Evolutionary conservation across 1,140 invertebrate genomes (phyloP).

Genomic region (Drosophila sucinea): DNA sequence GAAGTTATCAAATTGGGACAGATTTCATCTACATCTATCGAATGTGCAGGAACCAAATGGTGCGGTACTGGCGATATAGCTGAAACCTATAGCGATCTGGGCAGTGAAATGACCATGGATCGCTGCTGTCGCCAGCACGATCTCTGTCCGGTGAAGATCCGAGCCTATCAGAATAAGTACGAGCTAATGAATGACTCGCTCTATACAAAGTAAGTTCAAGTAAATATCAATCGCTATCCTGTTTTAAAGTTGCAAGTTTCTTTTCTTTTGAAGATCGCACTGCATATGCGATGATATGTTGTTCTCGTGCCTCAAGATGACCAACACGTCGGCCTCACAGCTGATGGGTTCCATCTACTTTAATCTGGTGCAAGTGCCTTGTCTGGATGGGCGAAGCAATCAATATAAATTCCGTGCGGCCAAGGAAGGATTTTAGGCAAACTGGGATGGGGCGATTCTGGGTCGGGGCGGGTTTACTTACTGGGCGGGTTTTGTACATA

Average conservation of each 20-base stretch:
- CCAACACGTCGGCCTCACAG: constrained; percentile 87
- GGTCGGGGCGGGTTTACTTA: neutral
- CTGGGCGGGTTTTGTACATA: constrained; percentile 34
- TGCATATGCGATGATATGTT: constrained; percentile 93
- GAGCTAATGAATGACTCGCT: constrained; percentile 92
- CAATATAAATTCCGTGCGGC: constrained; percentile 75
- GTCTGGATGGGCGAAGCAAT: constrained; percentile 86
- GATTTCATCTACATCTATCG: neutral
- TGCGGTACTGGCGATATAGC: constrained; percentile 94
- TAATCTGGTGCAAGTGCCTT: constrained; percentile 90
- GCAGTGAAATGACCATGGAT: constrained; percentile 88
- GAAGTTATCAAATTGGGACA: neutral
- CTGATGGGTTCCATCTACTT: constrained; percentile 94
- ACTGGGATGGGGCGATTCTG: neutral
- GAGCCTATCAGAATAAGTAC: constrained; percentile 89
- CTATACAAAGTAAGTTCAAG: constrained; percentile 89
- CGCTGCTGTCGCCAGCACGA: constrained; percentile 94
- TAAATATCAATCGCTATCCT: too few relatives aligned
- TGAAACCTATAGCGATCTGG: constrained; percentile 91
- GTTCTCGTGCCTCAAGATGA: constrained; percentile 90
- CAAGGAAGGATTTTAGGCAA: constrained; percentile 73
- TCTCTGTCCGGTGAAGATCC: constrained; percentile 89
- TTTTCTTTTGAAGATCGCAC: constrained; percentile 86
- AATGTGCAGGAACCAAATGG: constrained; percentile 91
- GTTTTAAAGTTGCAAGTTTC: neutral